Conservation (phyloP, 2,888 invertebrate species). For the Drosophila emarginata region DNA sequence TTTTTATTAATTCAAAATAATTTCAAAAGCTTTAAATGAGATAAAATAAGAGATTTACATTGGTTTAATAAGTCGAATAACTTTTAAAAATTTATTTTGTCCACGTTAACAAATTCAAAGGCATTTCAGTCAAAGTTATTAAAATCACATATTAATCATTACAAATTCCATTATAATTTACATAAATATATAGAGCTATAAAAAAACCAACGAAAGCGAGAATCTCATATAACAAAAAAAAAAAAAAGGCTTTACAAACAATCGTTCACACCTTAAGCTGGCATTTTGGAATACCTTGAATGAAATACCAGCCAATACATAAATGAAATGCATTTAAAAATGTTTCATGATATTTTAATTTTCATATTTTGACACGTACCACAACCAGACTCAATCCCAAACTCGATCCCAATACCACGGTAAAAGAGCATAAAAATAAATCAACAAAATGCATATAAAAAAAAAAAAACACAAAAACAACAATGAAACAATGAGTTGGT, state of each 20-base stretch:
- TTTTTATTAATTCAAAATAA: too few relatives aligned
- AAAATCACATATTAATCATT: background rate
- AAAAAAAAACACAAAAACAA: slow-evolving; percentile 15
- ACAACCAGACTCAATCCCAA: background rate
- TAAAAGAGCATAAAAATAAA: slow-evolving; percentile 51
- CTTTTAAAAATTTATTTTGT: too few relatives aligned
- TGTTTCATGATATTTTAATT: slow-evolving; percentile 53
- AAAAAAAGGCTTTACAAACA: background rate
- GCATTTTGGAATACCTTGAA: slow-evolving; percentile 33
- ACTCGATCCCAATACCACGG: slow-evolving; percentile 5
- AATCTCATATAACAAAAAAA: background rate
- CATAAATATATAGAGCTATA: background rate
- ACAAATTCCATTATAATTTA: background rate
- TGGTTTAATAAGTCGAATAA: too few relatives aligned
- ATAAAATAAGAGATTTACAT: too few relatives aligned
- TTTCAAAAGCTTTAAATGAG: too few relatives aligned
- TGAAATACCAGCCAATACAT: slow-evolving; percentile 30
- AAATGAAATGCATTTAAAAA: slow-evolving; percentile 54
- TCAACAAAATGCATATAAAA: slow-evolving; percentile 29
- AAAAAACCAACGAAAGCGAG: background rate
- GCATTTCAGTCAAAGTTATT: background rate
- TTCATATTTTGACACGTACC: slow-evolving; percentile 70
- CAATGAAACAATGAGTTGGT: slow-evolving; percentile 17
- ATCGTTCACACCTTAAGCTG: slow-evolving; percentile 35
- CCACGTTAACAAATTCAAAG: too few relatives aligned